phyloP scores from a whole-genome alignment of 2,888 invertebrate genomes.

The Drosophila fungiperda region DNA sequence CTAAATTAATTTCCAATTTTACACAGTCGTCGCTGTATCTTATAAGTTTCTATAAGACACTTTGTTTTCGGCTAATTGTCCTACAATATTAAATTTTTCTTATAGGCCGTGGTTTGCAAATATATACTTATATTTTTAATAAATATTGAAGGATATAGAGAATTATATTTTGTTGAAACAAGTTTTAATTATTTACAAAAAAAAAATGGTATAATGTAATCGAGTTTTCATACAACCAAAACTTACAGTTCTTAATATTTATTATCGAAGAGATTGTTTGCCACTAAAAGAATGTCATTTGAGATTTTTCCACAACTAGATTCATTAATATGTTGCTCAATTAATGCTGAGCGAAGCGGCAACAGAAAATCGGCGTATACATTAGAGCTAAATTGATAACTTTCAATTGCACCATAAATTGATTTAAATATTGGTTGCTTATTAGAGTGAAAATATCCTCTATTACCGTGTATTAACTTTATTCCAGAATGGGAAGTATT shows the following conservation, averaged over 20 bases:
- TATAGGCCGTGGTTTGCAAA: background rate
- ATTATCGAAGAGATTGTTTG: conserved; percentile 84
- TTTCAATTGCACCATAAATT: conserved; percentile 87
- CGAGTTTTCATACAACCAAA: no score
- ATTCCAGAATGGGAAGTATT: conserved; percentile 88
- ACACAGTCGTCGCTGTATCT: background rate
- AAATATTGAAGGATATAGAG: background rate
- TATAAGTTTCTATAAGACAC: background rate
- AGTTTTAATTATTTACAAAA: background rate
- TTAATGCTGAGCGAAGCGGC: conserved; percentile 84
- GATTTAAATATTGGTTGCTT: conserved; percentile 94
- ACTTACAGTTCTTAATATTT: conserved; percentile 43
- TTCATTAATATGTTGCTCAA: conserved; percentile 86
- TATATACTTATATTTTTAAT: background rate
- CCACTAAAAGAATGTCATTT: conserved; percentile 86
- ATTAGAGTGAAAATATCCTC: conserved; percentile 93
- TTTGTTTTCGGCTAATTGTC: background rate
- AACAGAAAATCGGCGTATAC: conserved; percentile 76
- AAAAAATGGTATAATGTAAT: background rate
- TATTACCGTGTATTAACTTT: conserved; percentile 94
- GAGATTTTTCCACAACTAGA: conserved; percentile 89
- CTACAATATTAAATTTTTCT: background rate
- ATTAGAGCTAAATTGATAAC: conserved; percentile 87
- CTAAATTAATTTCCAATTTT: background rate
- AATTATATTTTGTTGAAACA: background rate